Conservation (phyloP, 2,888 invertebrate species). For the Amphimallon solstitiale region DNA sequence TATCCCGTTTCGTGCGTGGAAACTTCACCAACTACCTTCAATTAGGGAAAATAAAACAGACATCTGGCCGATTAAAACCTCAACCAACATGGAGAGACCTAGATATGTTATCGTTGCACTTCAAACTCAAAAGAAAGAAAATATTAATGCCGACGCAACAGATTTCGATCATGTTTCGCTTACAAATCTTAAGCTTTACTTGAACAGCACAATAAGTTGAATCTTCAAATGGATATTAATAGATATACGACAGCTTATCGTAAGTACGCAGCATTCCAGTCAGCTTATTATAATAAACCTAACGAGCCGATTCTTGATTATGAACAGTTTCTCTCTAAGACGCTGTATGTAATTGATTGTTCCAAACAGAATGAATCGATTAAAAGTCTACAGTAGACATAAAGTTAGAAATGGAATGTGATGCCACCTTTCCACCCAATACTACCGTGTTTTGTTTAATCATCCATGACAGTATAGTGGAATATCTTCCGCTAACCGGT, state of each 20-base stretch:
- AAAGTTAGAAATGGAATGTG: no score
- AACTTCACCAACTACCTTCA: conserved; percentile 54
- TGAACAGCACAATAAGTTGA: conserved; percentile 12
- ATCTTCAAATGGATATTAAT: conserved; percentile 20
- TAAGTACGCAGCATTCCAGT: background rate
- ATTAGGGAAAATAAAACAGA: no score
- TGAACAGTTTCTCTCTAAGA: no score
- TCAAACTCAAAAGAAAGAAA: conserved; percentile 24
- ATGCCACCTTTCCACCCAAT: no score
- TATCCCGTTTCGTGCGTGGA: conserved; percentile 53
- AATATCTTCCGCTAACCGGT: no score
- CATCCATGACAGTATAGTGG: no score
- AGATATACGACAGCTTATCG: background rate
- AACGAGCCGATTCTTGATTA: no score
- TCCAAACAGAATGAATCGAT: background rate
- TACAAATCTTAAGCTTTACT: no score
- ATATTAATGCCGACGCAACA: background rate
- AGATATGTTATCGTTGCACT: conserved; percentile 35
- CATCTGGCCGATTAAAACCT: conserved; percentile 47
- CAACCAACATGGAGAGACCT: conserved; percentile 21
- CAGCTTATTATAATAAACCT: no score
- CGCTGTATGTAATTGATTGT: background rate
- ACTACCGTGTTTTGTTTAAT: no score
- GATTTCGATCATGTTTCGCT: conserved; percentile 45
- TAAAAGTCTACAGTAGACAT: no score